These are phyloP conservation scores for Cheiracanthium punctorium DNA, from an alignment of 2,888 invertebrate species.

Conservation along the genomic window DNA sequence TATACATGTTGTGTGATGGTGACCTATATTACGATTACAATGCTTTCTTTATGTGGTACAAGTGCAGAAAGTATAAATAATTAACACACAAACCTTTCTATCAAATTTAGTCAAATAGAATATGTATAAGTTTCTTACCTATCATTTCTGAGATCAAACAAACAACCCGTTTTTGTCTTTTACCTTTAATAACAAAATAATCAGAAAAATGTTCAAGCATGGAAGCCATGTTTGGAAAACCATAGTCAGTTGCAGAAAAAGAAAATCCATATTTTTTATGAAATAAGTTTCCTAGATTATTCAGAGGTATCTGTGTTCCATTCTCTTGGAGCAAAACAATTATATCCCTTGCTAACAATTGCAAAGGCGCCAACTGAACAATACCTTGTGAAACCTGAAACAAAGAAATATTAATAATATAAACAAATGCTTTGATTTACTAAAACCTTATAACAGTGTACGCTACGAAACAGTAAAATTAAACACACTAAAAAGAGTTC, in stretches of 20 bases:
- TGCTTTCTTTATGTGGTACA: no score
- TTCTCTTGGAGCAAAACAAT: conserved; percentile 78
- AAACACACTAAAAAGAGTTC: no score
- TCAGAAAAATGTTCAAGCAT: conserved; percentile 80
- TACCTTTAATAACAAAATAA: conserved; percentile 78
- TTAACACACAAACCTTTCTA: no score
- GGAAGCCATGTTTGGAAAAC: conserved; percentile 78
- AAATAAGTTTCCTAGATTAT: conserved; percentile 73
- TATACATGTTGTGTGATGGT: no score
- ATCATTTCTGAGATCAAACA: conserved; percentile 65
- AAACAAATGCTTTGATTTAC: background rate
- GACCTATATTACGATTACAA: no score
- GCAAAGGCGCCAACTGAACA: conserved; percentile 77
- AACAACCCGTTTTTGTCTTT: conserved; percentile 75
- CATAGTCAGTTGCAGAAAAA: conserved; percentile 79
- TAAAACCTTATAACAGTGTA: background rate
- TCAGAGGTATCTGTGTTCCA: conserved; percentile 77
- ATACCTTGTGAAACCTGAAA: conserved; percentile 75
- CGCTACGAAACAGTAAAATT: no score
- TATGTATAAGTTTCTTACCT: no score
- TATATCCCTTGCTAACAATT: conserved; percentile 79
- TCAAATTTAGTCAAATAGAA: no score
- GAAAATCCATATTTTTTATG: conserved; percentile 76
- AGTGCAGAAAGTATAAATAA: no score
- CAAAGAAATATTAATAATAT: background rate